Evolutionary conservation across 2,113 vertebrate species (phyloP).

Genomic region (Emydura subglobosa): DNA sequence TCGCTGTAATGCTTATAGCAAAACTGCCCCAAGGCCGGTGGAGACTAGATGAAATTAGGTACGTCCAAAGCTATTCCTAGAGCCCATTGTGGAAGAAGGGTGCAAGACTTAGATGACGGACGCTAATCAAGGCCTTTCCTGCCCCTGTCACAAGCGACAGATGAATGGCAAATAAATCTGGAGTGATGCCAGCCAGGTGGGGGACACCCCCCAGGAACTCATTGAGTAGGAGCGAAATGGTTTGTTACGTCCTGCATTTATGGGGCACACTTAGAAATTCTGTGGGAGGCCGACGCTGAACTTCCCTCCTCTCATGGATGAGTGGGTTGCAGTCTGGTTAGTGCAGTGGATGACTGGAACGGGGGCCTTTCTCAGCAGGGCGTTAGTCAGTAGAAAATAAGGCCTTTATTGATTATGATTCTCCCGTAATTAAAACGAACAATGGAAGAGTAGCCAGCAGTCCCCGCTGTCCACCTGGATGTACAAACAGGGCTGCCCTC

Average conservation of each 20-base stretch:
- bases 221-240: background rate
- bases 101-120: background rate
- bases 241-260: too few species aligned
- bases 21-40: background rate
- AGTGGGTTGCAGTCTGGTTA: background rate
- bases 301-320: background rate
- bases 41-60: background rate
- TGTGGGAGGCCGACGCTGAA: background rate
- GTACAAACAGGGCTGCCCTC: accelerated
- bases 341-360: background rate
- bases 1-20: background rate
- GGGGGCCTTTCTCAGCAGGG: background rate
- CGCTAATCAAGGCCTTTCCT: background rate
- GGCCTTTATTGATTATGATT: background rate
- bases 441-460: background rate
- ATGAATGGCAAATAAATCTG: accelerated
- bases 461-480: background rate
- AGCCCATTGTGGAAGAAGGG: background rate
- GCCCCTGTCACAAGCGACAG: background rate
- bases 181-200: background rate
- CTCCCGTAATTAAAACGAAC: background rate
- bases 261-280: background rate
- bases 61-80: background rate
- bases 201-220: background rate
- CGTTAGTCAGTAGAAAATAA: conserved; percentile 35